Base-by-base conservation (phyloP, 2,888 invertebrate genomes). In the Hirtodrosophila alboralis region DNA sequence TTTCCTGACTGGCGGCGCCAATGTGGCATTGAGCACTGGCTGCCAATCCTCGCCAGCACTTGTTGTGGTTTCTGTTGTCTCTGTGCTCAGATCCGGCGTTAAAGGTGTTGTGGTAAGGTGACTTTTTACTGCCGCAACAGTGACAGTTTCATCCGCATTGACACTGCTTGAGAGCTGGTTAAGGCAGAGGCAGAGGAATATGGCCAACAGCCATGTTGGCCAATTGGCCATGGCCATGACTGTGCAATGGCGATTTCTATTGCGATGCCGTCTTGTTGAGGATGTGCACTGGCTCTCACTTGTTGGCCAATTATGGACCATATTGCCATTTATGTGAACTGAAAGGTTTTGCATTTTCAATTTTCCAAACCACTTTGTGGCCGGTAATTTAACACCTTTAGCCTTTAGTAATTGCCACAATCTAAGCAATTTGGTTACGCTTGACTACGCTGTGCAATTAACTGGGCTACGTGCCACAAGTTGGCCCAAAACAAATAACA, bases 261-360 rank as follows among this genome's bases (percentile, higher is more conserved):
- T 80, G 84, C 81, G 74, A 71, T 60, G 71, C 26, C 40, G 28
- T 12, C 16, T 38, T 31, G 38, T 72, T 28, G 78, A 80, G 81
- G 79, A 84, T 77, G 75, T 84, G 64, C 74, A 49, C 40, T 56
- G 73, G 68, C 75, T 66, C 69, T 70, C 73, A 77, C 68, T 76
- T 49, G 52, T 45, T 48, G 34, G 54, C 81, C 70, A 65, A 77
- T 77, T 77, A 80, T 64, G 77, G 33, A 59, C 53, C 23, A 23
- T 45, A 36, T 41, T 33, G 57, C 52, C 44, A 48, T 45, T 76
- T 8, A 10, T 59, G 36, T 54, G 40, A 8, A 40, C 21, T 27
- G 36, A 49, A 53, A 60, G 44, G 51, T 59, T 59, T 37, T 45
- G 58, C 78, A 78, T 76, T 79, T 67, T 59, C 53, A 47, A 51